phyloP scores from a whole-genome alignment of 2,113 vertebrate genomes.

The Microtus pennsylvanicus region DNA sequence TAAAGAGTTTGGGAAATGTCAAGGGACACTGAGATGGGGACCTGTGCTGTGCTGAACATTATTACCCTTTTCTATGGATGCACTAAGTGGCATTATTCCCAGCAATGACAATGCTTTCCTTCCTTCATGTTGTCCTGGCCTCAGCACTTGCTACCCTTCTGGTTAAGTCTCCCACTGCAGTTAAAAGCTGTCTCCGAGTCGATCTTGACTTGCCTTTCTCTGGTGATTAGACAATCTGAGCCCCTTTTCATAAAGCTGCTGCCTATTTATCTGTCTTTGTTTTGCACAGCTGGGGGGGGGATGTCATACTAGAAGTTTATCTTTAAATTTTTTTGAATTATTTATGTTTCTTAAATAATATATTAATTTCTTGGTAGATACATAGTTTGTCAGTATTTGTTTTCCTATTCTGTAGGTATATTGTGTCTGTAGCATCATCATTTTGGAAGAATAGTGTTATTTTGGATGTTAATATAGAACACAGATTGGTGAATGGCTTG shows the following conservation, averaged over 20 bases:
- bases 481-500: slow-evolving; percentile 17
- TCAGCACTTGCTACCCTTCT: not conserved
- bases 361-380: not conserved
- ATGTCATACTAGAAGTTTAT: not conserved
- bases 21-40: not conserved
- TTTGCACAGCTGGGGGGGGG: not conserved
- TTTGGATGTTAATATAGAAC: slow-evolving; percentile 25
- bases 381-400: not conserved
- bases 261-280: not conserved
- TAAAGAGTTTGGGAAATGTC: not conserved
- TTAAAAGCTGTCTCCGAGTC: not conserved
- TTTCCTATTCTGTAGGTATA: not conserved
- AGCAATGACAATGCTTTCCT: not conserved
- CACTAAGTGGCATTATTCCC: too few species aligned
- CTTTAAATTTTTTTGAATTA: not conserved
- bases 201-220: not conserved
- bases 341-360: not conserved
- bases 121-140: not conserved
- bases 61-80: not conserved
- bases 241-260: not conserved
- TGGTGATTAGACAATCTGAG: not conserved
- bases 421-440: slow-evolving; percentile 16
- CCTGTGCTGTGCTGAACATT: not conserved
- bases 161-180: not conserved
- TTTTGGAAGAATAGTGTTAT: not conserved